A percentile compares a stretch with the other conserved stretches of the same genome.
phyloP scores from a whole-genome alignment of 2,888 invertebrate species.

The Aporophyla nigra region DNA sequence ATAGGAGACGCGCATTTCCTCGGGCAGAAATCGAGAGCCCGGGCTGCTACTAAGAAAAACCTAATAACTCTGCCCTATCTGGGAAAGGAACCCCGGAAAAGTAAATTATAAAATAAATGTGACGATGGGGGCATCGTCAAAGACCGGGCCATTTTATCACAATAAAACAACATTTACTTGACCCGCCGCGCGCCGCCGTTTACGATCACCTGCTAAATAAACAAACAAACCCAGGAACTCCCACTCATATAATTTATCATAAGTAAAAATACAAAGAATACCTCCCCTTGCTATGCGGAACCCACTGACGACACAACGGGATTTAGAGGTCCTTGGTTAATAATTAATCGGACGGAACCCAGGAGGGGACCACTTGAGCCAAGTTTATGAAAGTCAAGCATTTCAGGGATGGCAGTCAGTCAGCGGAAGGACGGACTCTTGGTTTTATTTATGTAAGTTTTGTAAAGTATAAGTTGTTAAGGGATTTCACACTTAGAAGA shows the following conservation, averaged over 20 bases:
- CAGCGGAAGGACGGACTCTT: constrained; percentile 5
- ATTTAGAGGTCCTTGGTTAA: constrained; percentile 62
- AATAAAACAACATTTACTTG: constrained; percentile 31
- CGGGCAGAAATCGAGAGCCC: too few species aligned
- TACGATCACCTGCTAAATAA: constrained; percentile 24
- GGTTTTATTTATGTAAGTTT: neutral
- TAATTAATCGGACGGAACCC: constrained; percentile 62
- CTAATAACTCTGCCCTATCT: too few species aligned
- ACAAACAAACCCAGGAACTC: constrained; percentile 33
- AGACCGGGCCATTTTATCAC: neutral
- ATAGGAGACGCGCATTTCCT: too few species aligned
- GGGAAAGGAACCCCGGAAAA: too few species aligned
- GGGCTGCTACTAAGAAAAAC: too few species aligned
- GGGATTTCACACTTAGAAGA: neutral
- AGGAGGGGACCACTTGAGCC: constrained; percentile 37
- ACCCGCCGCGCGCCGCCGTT: neutral
- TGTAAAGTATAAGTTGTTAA: constrained; percentile 12
- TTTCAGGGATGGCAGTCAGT: constrained; percentile 21
- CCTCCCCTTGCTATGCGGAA: constrained; percentile 28
- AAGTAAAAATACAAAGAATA: constrained; percentile 53
- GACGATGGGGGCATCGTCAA: too few species aligned
- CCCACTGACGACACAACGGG: constrained; percentile 36
- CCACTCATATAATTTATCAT: constrained; percentile 45
- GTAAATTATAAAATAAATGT: too few species aligned
- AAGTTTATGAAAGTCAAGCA: constrained; percentile 55